These are phyloP conservation scores for Merops nubicus DNA, from an alignment of 2,113 vertebrate genomes.

Conservation along the genomic window DNA sequence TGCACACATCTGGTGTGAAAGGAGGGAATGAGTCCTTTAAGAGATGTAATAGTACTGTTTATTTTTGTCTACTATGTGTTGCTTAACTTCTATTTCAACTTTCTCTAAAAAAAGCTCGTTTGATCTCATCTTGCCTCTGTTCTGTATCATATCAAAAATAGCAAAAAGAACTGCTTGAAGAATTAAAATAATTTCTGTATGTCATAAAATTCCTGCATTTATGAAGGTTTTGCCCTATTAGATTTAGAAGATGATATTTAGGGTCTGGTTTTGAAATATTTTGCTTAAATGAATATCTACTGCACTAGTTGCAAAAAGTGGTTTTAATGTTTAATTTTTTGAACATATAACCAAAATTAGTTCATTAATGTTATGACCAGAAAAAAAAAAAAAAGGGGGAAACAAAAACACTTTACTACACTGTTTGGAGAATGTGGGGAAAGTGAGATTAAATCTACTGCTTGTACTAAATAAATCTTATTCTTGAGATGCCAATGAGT, in stretches of 20 bases:
- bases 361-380: not conserved
- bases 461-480: not conserved
- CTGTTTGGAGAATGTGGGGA: not conserved
- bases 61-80: not conserved
- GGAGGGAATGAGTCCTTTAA: not conserved
- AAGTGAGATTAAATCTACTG: not conserved
- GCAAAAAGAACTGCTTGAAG: not conserved
- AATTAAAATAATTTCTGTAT: not conserved
- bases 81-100: not conserved
- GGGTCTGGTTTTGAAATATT: not conserved
- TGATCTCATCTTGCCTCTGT: not conserved
- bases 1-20: not conserved
- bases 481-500: not conserved
- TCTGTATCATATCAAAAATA: not conserved
- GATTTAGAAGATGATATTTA: not conserved
- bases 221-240: not conserved
- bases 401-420: not conserved
- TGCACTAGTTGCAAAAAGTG: not conserved
- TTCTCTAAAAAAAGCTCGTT: not conserved
- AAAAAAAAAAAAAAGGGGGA: too few species aligned
- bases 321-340: not conserved
- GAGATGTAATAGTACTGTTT: not conserved
- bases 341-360: not conserved
- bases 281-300: not conserved
- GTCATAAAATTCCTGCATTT: not conserved